These are phyloP conservation scores for Acromyrmex heyeri DNA, from an alignment of 1,140 invertebrate genomes.

Conservation along the genomic window DNA sequence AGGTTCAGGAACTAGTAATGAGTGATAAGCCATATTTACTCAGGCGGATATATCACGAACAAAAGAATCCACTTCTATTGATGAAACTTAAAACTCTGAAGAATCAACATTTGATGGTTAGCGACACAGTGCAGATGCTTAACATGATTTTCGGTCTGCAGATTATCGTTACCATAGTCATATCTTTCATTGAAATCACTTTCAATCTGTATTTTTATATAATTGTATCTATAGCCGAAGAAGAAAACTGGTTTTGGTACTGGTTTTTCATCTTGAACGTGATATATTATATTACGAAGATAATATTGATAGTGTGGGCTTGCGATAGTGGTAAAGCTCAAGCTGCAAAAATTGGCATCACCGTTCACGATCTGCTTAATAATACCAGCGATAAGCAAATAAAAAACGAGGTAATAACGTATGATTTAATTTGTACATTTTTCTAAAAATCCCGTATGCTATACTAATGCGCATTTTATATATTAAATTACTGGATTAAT, in stretches of 20 bases:
- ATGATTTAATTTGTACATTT: background rate
- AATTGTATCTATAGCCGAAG: slow-evolving; percentile 20
- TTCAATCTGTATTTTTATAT: slow-evolving; percentile 83
- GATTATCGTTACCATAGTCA: slow-evolving; percentile 68
- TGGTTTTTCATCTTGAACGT: slow-evolving; percentile 66
- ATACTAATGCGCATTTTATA: background rate
- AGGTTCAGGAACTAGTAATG: slow-evolving; percentile 63
- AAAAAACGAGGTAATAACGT: slow-evolving; percentile 78
- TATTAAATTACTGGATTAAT: background rate
- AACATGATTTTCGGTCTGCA: slow-evolving; percentile 79
- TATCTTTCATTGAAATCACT: slow-evolving; percentile 80
- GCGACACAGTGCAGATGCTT: slow-evolving; percentile 75
- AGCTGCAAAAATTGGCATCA: slow-evolving; percentile 71
- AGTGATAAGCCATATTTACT: slow-evolving; percentile 74
- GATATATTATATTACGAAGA: slow-evolving; percentile 76
- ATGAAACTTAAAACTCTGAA: slow-evolving; percentile 77
- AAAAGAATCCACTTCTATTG: slow-evolving; percentile 77
- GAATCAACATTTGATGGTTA: slow-evolving; percentile 79
- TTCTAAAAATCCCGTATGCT: background rate
- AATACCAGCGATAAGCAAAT: slow-evolving; percentile 73
- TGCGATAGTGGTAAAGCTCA: slow-evolving; percentile 79
- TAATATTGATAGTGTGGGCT: slow-evolving; percentile 74
- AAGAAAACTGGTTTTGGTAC: slow-evolving; percentile 75
- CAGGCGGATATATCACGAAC: slow-evolving; percentile 71
- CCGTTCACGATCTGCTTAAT: slow-evolving; percentile 78